Evolutionary conservation across 1,140 invertebrate species (phyloP).

Genomic region (Lordiphosa stackelbergi): DNA sequence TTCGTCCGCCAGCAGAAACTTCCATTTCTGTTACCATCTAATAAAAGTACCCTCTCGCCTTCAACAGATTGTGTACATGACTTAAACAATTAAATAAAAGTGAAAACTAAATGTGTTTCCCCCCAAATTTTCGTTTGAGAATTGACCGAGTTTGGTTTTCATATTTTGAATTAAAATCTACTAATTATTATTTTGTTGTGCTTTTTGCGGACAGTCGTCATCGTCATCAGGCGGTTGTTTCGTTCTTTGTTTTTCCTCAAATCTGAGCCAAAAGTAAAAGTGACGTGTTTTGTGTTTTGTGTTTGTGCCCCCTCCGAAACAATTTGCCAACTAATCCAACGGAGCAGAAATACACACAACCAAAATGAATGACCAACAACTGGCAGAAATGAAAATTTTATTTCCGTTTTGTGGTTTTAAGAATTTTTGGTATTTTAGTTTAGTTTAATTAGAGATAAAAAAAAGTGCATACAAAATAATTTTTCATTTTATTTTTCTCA

Average conservation of each 20-base stretch:
- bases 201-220: constrained; percentile 7
- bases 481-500: constrained; percentile 25
- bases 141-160: neutral
- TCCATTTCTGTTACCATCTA: too few species aligned
- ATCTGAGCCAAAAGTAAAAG: constrained; percentile 23
- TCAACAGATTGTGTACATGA: neutral
- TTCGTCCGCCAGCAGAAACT: too few species aligned
- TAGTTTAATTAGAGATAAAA: constrained; percentile 51
- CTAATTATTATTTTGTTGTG: constrained; percentile 38
- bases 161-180: constrained; percentile 43
- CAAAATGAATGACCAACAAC: constrained; percentile 5
- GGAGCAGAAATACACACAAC: constrained; percentile 14
- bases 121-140: too few species aligned
- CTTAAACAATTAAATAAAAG: too few species aligned
- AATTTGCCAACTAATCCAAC: constrained; percentile 28
- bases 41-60: neutral
- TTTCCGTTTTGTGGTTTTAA: constrained; percentile 13
- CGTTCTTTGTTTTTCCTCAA: constrained; percentile 11
- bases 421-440: constrained; percentile 37
- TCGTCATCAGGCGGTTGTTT: constrained; percentile 7
- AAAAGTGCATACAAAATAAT: constrained; percentile 65
- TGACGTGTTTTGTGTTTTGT: constrained; percentile 44
- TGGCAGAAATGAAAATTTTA: constrained; percentile 32
- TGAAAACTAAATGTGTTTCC: too few species aligned
- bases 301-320: constrained; percentile 28